These are phyloP conservation scores for Conger conger DNA, from an alignment of 2,113 vertebrate species.

Conservation along the genomic window DNA sequence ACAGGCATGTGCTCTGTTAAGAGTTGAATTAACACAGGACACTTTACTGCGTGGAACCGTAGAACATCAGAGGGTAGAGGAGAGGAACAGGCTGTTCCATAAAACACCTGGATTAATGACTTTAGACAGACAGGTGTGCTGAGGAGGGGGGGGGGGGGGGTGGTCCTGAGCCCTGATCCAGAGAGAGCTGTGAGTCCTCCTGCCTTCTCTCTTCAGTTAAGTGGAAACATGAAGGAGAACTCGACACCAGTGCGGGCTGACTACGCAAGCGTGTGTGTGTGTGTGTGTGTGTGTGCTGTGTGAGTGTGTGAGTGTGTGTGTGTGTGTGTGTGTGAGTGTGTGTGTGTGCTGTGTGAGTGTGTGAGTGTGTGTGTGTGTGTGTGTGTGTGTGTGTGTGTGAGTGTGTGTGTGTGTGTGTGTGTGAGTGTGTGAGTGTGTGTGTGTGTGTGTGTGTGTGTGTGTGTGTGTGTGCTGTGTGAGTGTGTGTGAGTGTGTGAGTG, in stretches of 20 bases:
- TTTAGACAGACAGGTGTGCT: background rate
- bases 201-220: background rate
- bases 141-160: too few relatives aligned
- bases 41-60: too few relatives aligned
- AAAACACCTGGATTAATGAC: background rate
- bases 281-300: slow-evolving; percentile 5
- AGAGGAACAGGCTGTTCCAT: background rate
- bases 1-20: too few relatives aligned
- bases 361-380: background rate
- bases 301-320: background rate
- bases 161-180: background rate
- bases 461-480: slow-evolving; percentile 7
- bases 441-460: slow-evolving; percentile 7
- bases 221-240: slow-evolving; percentile 26
- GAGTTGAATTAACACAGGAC: too few relatives aligned
- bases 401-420: background rate
- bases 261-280: slow-evolving; percentile 12
- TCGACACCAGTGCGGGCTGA: slow-evolving; percentile 2
- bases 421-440: background rate
- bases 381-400: too few relatives aligned
- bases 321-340: background rate
- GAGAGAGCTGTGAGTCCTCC: background rate
- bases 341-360: too few relatives aligned
- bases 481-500: slow-evolving; percentile 10
- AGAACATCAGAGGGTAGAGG: too few relatives aligned